Evolutionary conservation across 2,797 vertebrate species (phyloP).

Genomic region (Pterois miles): DNA sequence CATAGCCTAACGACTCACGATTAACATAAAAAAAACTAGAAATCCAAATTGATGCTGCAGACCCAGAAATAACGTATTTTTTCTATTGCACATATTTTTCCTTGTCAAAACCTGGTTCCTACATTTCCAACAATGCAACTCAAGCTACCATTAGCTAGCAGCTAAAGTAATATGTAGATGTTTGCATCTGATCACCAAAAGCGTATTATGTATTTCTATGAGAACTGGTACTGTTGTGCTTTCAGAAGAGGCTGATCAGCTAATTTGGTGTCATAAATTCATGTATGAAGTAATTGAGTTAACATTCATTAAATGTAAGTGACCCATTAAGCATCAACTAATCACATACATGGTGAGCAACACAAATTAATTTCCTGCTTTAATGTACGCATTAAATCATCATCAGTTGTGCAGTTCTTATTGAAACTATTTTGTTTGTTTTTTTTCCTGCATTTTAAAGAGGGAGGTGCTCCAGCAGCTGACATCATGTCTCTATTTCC

Average conservation of each 20-base stretch:
- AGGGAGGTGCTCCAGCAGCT: constrained; percentile 32
- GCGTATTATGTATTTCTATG: background rate
- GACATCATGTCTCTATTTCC: constrained; percentile 65
- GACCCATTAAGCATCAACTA: background rate
- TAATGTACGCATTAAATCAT: background rate
- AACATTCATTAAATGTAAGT: background rate
- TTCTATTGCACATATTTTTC: background rate
- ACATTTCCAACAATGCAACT: background rate
- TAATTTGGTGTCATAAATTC: background rate
- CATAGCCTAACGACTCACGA: too few relatives aligned
- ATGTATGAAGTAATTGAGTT: background rate
- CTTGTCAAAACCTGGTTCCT: background rate
- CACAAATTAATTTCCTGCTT: background rate
- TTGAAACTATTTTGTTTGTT: background rate
- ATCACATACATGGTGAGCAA: background rate
- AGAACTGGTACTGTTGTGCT: background rate
- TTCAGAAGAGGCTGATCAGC: background rate
- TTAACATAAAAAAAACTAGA: too few relatives aligned
- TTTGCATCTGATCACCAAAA: too few relatives aligned
- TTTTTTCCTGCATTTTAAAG: constrained; percentile 4
- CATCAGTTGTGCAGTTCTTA: background rate
- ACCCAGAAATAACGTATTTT: background rate
- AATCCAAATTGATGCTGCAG: background rate
- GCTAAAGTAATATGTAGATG: background rate
- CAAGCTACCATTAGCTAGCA: background rate